Percentiles rank a stretch among this genome's conserved stretches.
phyloP scores from a whole-genome alignment of 2,888 invertebrate genomes.

The Graphium colonna region DNA sequence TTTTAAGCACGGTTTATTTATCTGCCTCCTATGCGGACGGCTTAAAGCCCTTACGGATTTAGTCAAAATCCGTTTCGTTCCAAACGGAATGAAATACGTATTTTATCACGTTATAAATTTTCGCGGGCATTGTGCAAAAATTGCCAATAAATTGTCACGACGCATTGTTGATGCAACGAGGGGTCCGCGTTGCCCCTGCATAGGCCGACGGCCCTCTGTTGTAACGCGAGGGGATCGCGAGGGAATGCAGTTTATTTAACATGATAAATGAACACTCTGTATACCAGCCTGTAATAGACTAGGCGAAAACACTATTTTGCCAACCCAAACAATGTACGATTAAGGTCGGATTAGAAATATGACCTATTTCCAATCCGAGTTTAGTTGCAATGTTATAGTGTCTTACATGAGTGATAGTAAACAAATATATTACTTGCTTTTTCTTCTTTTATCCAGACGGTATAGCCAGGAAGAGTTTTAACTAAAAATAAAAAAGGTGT shows the following conservation, averaged over 20 bases:
- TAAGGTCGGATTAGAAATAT: no score
- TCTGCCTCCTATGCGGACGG: constrained; percentile 24
- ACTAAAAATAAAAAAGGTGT: no score
- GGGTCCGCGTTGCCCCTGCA: constrained; percentile 40
- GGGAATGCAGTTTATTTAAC: constrained; percentile 20
- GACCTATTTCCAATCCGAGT: no score
- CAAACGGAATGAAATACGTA: constrained; percentile 51
- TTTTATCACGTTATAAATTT: constrained; percentile 75
- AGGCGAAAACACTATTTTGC: no score
- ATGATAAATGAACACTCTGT: constrained; percentile 20
- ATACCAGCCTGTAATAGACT: constrained; percentile 7
- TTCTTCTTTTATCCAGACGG: no score
- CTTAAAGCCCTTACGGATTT: constrained; percentile 38
- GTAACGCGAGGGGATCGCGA: constrained; percentile 18
- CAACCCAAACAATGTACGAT: no score
- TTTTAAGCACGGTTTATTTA: constrained; percentile 23
- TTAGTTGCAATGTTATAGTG: no score
- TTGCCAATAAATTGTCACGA: constrained; percentile 73
- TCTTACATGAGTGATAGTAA: no score
- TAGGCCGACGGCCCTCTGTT: neutral
- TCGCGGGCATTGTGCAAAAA: constrained; percentile 60
- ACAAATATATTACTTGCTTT: no score
- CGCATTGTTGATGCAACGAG: constrained; percentile 36
- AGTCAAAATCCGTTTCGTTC: constrained; percentile 44
- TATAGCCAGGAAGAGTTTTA: no score